Evolutionary conservation across 1,140 invertebrate species (phyloP).

Genomic region (Drosophila kikkawai): DNA sequence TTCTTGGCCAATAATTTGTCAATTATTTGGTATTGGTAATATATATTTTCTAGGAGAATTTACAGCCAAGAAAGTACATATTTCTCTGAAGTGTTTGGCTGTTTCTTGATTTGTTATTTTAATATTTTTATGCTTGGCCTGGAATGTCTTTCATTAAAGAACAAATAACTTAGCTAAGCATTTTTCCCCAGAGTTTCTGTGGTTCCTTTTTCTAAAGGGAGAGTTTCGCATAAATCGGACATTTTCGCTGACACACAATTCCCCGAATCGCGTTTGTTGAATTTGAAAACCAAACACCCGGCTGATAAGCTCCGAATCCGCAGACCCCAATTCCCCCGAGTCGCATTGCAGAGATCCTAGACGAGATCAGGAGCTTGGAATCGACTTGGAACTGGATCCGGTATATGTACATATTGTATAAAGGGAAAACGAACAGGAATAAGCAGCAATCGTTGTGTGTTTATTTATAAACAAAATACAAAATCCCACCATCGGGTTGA

Average conservation of each 20-base stretch:
- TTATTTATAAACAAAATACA: constrained; percentile 69
- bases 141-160: background rate
- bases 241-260: constrained; percentile 35
- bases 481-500: background rate
- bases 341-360: constrained; percentile 24
- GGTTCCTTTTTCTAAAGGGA: background rate
- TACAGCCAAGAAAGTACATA: no score
- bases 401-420: no score
- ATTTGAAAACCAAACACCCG: constrained; percentile 17
- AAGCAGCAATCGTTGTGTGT: constrained; percentile 28
- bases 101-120: background rate
- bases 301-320: constrained; percentile 17
- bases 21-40: background rate
- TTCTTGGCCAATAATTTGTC: background rate
- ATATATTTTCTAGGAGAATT: background rate
- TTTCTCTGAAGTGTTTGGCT: background rate
- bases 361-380: background rate
- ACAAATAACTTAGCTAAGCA: constrained; percentile 20
- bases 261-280: constrained; percentile 11
- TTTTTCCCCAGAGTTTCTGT: background rate
- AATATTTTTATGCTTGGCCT: background rate
- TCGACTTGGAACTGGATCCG: background rate
- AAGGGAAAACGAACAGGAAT: background rate
- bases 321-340: constrained; percentile 1
- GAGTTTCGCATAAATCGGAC: background rate